A percentile compares a stretch with the other conserved stretches of the same genome.
Conservation (phyloP, 1,140 invertebrate species). For the Tetragnatha versicolor region DNA sequence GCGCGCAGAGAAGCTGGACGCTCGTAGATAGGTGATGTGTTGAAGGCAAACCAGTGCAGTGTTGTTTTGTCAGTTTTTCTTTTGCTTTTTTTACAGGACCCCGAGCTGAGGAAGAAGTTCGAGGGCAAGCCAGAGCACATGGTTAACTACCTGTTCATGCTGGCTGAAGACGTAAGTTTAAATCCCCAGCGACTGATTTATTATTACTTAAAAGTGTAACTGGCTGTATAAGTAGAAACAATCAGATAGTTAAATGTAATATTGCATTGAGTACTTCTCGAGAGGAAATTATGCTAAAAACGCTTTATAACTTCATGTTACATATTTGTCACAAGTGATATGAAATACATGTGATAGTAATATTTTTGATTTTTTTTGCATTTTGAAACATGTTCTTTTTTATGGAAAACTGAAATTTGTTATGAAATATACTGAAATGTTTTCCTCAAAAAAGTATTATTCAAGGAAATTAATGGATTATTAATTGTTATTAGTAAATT, state of each 20-base stretch:
- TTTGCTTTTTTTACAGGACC: slow-evolving; percentile 74
- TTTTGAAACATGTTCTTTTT: no score
- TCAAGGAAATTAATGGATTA: no score
- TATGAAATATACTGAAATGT: no score
- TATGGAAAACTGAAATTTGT: no score
- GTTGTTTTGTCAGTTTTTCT: slow-evolving; percentile 34
- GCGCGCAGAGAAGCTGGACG: neutral
- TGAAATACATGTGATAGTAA: no score
- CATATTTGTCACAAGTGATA: no score
- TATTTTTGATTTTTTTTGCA: no score
- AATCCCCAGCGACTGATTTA: neutral
- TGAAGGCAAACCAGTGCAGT: slow-evolving; percentile 1
- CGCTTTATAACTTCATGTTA: neutral
- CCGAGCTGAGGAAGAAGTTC: slow-evolving; percentile 93
- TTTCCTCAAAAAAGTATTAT: no score
- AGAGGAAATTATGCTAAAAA: neutral
- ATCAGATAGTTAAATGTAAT: neutral
- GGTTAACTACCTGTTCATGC: slow-evolving; percentile 96
- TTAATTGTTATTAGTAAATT: no score
- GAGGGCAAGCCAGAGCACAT: slow-evolving; percentile 97
- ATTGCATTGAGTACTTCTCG: neutral
- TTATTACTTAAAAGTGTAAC: neutral
- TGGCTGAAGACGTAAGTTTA: slow-evolving; percentile 94
- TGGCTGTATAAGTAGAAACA: neutral
- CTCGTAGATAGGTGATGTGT: neutral